These are phyloP conservation scores for Brachionus asplanchnoidis DNA, from an alignment of 1,140 invertebrate species.

Conservation along the genomic window DNA sequence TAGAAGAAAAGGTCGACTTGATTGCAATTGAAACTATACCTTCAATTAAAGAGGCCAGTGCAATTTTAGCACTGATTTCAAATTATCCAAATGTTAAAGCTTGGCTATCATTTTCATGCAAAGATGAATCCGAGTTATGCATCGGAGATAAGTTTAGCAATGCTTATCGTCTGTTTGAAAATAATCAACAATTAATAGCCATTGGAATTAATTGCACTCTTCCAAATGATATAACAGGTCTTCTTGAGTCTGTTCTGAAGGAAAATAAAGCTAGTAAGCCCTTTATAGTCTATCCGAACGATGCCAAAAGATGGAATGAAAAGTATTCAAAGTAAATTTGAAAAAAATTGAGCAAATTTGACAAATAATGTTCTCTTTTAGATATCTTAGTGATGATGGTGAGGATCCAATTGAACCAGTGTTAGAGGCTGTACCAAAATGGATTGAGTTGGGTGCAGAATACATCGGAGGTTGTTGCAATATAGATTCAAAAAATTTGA, in stretches of 20 bases:
- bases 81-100: constrained; percentile 69
- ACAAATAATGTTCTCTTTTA: constrained; percentile 57
- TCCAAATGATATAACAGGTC: constrained; percentile 61
- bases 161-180: constrained; percentile 59
- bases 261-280: constrained; percentile 57
- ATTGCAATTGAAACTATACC: constrained; percentile 85
- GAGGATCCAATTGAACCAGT: constrained; percentile 60
- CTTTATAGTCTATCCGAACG: constrained; percentile 70
- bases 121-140: constrained; percentile 55
- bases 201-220: constrained; percentile 80
- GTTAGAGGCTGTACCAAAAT: constrained; percentile 63
- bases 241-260: constrained; percentile 60
- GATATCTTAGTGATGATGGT: constrained; percentile 52
- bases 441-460: constrained; percentile 66
- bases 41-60: constrained; percentile 72
- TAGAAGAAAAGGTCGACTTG: constrained; percentile 72
- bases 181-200: constrained; percentile 67
- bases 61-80: constrained; percentile 69
- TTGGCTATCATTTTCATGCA: constrained; percentile 78
- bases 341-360: not conserved
- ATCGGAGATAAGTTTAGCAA: constrained; percentile 68
- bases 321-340: constrained; percentile 32
- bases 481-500: not conserved
- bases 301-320: constrained; percentile 64
- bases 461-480: constrained; percentile 73